Percentiles rank a stretch among this genome's conserved stretches.
phyloP scores from a whole-genome alignment of 1,140 invertebrate species.

The Eufriesea mexicana region DNA sequence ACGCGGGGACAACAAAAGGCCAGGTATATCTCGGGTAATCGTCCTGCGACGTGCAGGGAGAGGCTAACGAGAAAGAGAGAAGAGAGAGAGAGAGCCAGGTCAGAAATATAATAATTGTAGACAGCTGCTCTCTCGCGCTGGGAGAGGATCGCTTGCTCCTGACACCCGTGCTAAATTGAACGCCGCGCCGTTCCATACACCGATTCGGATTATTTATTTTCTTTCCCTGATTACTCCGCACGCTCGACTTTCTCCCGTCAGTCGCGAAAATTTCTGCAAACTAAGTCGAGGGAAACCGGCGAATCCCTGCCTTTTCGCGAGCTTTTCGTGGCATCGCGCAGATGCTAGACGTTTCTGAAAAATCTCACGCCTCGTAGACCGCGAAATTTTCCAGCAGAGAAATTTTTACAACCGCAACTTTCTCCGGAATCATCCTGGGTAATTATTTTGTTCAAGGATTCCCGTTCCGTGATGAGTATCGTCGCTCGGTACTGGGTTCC shows the following conservation, averaged over 20 bases:
- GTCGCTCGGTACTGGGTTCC: no score
- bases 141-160: constrained; percentile 60
- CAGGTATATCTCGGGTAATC: constrained; percentile 65
- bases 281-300: no score
- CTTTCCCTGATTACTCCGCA: constrained; percentile 19
- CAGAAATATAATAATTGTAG: constrained; percentile 68
- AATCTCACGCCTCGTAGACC: no score
- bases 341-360: no score
- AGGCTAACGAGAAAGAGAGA: constrained; percentile 23
- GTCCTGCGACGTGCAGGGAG: constrained; percentile 30
- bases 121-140: constrained; percentile 60
- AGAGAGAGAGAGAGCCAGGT: constrained; percentile 24
- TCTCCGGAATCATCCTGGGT: no score
- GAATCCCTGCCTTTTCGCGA: no score
- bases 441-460: no score
- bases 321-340: no score
- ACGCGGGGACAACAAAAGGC: constrained; percentile 61
- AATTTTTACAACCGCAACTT: no score
- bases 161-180: constrained; percentile 65
- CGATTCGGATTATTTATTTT: constrained; percentile 52
- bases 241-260: constrained; percentile 14
- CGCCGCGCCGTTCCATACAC: constrained; percentile 33
- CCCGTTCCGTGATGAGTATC: no score
- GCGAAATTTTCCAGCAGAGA: no score
- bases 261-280: not conserved